Percentiles rank a stretch among this genome's conserved stretches.
phyloP scores from a whole-genome alignment of 2,113 vertebrate genomes.

The Pseudorectes ferrugineus region DNA sequence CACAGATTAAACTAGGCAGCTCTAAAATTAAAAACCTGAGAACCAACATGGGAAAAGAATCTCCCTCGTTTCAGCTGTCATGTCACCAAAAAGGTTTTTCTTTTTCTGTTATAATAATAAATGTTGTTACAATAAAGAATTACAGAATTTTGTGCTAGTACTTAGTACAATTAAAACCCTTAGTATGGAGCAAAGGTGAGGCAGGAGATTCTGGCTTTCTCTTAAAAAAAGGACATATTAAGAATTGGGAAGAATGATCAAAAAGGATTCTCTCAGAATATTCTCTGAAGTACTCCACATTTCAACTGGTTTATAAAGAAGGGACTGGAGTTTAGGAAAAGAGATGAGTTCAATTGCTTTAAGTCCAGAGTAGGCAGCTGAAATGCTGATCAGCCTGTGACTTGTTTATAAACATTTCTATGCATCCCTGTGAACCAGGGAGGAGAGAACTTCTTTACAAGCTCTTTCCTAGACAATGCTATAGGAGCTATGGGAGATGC shows the following conservation, averaged over 20 bases:
- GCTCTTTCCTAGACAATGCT: neutral
- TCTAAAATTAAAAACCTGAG: neutral
- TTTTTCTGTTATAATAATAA: neutral
- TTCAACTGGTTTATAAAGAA: neutral
- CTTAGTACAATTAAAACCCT: neutral
- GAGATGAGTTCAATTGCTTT: neutral
- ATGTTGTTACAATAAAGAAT: neutral
- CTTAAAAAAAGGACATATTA: neutral
- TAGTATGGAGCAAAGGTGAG: neutral
- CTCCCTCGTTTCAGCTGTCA: neutral
- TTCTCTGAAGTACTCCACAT: neutral
- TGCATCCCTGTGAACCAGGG: neutral
- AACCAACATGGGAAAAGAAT: neutral
- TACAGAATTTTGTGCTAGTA: neutral
- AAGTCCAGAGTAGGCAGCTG: neutral
- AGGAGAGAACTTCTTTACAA: neutral
- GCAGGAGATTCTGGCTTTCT: neutral
- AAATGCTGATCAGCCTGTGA: neutral
- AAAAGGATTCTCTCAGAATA: neutral
- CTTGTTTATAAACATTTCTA: neutral
- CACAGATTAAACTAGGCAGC: neutral
- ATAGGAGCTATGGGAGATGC: neutral
- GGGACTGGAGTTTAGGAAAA: neutral
- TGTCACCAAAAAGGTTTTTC: neutral
- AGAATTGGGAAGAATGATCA: neutral